Evolutionary conservation across 2,797 vertebrate genomes (phyloP).

Genomic region (Microctenopoma lineatum): DNA sequence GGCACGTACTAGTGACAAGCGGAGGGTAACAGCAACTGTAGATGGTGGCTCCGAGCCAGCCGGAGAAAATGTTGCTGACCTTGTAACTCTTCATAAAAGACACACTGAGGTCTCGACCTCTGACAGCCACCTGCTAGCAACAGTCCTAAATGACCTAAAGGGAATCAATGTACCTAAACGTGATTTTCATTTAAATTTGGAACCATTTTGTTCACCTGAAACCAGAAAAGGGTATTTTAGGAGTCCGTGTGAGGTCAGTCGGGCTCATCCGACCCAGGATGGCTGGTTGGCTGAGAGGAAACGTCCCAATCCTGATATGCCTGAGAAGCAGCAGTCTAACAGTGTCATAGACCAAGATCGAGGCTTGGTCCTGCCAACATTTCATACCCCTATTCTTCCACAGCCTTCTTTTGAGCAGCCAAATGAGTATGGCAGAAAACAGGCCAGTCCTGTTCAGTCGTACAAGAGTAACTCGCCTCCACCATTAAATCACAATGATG

Average conservation of each 20-base stretch:
- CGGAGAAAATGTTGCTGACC: background rate
- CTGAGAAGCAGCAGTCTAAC: background rate
- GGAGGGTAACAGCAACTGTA: background rate
- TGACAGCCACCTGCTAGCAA: conserved; percentile 50
- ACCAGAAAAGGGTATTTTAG: background rate
- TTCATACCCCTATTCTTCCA: fast-evolving
- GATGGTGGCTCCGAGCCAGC: background rate
- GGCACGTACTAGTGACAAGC: too few species aligned
- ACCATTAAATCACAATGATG: conserved; percentile 57
- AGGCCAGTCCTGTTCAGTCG: conserved; percentile 3
- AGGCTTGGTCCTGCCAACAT: fast-evolving
- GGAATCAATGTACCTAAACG: conserved; percentile 5
- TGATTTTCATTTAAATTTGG: background rate
- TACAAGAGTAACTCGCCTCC: conserved; percentile 43
- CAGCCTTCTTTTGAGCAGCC: background rate
- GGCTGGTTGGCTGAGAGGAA: background rate
- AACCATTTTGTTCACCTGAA: background rate
- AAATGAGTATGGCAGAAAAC: background rate
- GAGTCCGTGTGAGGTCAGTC: background rate
- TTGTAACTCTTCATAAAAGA: background rate
- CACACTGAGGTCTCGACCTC: conserved; percentile 1
- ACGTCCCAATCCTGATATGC: fast-evolving
- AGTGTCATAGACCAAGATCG: background rate
- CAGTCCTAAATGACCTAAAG: conserved; percentile 60
- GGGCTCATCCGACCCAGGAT: background rate